phyloP scores from a whole-genome alignment of 2,797 vertebrate species.

The Notoglanidium macrostoma region DNA sequence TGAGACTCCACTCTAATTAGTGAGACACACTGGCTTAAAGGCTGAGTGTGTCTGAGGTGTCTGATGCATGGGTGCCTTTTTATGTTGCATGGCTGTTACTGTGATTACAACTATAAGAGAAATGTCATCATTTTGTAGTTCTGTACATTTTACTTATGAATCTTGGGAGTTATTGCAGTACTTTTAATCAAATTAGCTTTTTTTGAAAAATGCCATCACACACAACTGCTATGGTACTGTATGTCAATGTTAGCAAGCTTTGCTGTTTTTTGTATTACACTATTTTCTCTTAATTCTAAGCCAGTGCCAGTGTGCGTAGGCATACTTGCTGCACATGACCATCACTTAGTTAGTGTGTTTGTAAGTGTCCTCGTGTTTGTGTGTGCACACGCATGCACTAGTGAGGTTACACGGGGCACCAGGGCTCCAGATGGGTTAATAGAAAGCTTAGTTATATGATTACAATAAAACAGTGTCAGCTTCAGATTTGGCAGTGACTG shows the following conservation, averaged over 20 bases:
- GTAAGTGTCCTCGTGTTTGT: constrained; percentile 36
- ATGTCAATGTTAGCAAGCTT: not conserved
- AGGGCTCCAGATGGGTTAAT: constrained; percentile 94
- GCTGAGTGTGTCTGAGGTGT: not conserved
- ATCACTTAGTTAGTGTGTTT: constrained; percentile 37
- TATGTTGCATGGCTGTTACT: not conserved
- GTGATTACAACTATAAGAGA: not conserved
- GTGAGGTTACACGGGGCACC: constrained; percentile 44
- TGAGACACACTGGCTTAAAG: constrained; percentile 67
- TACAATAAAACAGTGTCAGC: constrained; percentile 92
- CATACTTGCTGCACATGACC: constrained; percentile 52
- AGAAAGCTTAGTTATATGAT: constrained; percentile 94
- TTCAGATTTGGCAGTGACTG: constrained; percentile 86
- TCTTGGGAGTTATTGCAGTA: not conserved
- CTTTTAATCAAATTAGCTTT: not conserved
- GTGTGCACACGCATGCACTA: constrained; percentile 47
- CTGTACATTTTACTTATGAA: not conserved
- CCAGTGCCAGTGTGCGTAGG: constrained; percentile 46
- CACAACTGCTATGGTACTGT: not conserved
- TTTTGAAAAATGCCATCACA: not conserved
- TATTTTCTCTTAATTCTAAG: constrained; percentile 41
- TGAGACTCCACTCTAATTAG: constrained; percentile 78
- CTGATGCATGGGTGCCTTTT: not conserved
- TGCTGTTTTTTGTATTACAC: not conserved
- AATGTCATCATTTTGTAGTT: not conserved